phyloP scores from a whole-genome alignment of 2,797 vertebrate genomes.

The Hemitrygon akajei region DNA sequence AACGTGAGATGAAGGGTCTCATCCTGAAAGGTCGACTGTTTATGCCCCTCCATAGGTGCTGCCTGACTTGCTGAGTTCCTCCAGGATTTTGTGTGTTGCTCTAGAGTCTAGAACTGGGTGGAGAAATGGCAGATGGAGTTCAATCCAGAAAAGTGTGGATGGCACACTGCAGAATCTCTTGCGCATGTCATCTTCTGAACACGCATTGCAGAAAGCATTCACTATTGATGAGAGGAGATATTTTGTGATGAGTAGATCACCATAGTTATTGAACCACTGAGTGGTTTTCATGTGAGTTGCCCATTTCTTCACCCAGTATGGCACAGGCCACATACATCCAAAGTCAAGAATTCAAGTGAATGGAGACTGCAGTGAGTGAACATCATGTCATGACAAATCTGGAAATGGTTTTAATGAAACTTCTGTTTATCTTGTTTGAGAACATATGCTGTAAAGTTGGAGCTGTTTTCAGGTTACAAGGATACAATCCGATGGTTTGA shows the following conservation, averaged over 20 bases:
- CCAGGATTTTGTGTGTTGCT: too few relatives aligned
- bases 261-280: background rate
- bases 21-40: too few relatives aligned
- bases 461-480: background rate
- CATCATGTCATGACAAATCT: background rate
- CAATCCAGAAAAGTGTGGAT: too few relatives aligned
- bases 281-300: background rate
- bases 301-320: background rate
- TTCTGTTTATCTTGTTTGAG: background rate
- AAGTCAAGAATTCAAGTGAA: background rate
- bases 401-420: background rate
- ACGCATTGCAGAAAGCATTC: background rate
- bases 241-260: background rate
- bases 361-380: slow-evolving; percentile 5
- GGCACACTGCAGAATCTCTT: too few relatives aligned
- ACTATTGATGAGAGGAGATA: background rate
- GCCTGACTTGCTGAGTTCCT: too few relatives aligned
- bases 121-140: too few relatives aligned
- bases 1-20: too few relatives aligned
- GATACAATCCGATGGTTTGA: background rate
- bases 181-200: background rate
- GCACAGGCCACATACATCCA: background rate
- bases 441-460: background rate
- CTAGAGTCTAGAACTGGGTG: too few relatives aligned
- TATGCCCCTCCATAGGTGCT: too few relatives aligned